phyloP scores from a whole-genome alignment of 2,113 vertebrate species.

The Myotis yumanensis region DNA sequence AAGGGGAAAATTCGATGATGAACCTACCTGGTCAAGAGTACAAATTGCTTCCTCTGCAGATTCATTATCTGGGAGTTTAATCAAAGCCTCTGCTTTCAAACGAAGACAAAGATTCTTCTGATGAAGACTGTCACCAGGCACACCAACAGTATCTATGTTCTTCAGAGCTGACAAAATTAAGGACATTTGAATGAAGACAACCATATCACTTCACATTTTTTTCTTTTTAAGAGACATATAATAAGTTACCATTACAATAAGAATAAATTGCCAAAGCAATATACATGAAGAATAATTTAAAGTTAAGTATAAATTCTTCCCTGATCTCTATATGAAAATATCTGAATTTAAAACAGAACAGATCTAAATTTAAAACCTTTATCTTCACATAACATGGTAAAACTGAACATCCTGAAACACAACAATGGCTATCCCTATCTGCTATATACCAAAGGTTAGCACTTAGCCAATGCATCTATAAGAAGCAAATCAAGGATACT shows the following conservation, averaged over 20 bases:
- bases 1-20: neutral
- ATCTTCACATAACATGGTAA: neutral
- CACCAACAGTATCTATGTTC: constrained; percentile 62
- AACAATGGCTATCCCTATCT: neutral
- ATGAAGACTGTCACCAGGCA: constrained; percentile 15
- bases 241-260: neutral
- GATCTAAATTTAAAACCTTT: constrained; percentile 39
- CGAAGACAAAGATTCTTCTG: constrained; percentile 85
- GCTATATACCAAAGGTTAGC: neutral
- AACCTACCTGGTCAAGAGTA: constrained; percentile 89
- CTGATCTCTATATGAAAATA: constrained; percentile 23
- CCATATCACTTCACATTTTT: neutral
- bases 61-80: constrained; percentile 83
- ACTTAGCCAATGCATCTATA: neutral
- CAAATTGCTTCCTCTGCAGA: constrained; percentile 89
- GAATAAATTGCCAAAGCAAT: constrained; percentile 36
- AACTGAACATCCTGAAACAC: constrained; percentile 10
- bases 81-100: constrained; percentile 88
- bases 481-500: neutral
- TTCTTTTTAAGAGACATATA: constrained; percentile 22
- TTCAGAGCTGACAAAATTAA: constrained; percentile 81
- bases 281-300: constrained; percentile 21
- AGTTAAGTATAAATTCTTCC: constrained; percentile 43
- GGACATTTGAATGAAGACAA: constrained; percentile 24
- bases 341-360: constrained; percentile 45